A percentile compares a stretch with the other conserved stretches of the same genome.
Evolutionary conservation across 2,888 invertebrate species (phyloP).

Genomic region (Quadroppia sp.): DNA sequence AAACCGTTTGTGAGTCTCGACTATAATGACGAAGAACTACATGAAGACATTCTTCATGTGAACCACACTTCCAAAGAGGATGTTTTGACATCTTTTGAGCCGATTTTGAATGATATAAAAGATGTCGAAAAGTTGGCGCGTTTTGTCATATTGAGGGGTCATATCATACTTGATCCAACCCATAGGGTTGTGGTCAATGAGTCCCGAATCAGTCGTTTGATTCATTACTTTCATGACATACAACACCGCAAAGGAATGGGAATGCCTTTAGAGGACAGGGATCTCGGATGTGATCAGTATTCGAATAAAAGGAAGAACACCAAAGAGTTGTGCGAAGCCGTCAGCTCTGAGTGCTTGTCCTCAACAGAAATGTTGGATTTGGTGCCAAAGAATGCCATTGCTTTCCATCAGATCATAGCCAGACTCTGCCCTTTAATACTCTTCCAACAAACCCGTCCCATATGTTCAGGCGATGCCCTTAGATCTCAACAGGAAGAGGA

Average conservation of each 20-base stretch:
- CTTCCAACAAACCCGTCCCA: conserved; percentile 40
- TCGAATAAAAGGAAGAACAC: conserved; percentile 11
- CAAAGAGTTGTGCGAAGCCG: conserved; percentile 38
- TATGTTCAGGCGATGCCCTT: conserved; percentile 34
- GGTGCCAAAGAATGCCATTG: conserved; percentile 8
- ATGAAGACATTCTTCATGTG: not conserved
- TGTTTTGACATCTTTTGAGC: not conserved
- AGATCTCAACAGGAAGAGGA: conserved; percentile 10
- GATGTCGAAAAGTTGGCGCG: conserved; percentile 38
- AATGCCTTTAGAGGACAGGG: conserved; percentile 41
- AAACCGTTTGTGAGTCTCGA: too few species aligned
- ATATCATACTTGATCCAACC: conserved; percentile 42
- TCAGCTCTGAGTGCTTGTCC: conserved; percentile 43
- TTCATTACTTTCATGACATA: conserved; percentile 40
- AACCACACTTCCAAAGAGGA: too few species aligned
- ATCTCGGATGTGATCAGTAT: conserved; percentile 41
- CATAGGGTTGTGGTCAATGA: conserved; percentile 39
- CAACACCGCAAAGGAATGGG: conserved; percentile 36
- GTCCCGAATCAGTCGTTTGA: conserved; percentile 37
- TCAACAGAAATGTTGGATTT: conserved; percentile 40
- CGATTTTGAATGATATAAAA: not conserved
- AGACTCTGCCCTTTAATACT: conserved; percentile 43
- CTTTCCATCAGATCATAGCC: conserved; percentile 42
- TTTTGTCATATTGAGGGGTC: conserved; percentile 41
- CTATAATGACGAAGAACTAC: conserved; percentile 12